Evolutionary conservation across 2,113 vertebrate genomes (phyloP).

Genomic region (Callochromis pleurospilus): DNA sequence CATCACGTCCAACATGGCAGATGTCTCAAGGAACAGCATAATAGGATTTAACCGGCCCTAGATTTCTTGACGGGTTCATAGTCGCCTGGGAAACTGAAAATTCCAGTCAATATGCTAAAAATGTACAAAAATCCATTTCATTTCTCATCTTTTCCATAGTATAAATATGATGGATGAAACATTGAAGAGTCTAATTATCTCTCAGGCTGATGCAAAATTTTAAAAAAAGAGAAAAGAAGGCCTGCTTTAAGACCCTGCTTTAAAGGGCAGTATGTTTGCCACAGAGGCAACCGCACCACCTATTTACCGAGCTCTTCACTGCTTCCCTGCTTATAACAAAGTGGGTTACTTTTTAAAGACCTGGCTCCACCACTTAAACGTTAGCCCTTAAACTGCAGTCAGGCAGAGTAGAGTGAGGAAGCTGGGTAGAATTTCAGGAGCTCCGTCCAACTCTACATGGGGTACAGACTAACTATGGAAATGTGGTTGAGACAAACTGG

Average conservation of each 20-base stretch:
- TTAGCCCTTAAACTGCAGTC: constrained; percentile 19
- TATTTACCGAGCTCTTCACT: neutral
- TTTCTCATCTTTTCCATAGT: neutral
- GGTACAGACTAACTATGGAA: constrained; percentile 30
- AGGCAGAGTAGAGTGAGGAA: neutral
- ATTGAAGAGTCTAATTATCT: neutral
- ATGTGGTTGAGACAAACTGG: constrained; percentile 21
- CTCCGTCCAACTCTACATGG: constrained; percentile 9
- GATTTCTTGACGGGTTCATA: neutral
- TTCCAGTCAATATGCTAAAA: neutral
- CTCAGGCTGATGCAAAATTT: neutral
- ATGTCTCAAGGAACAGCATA: neutral
- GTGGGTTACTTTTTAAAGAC: constrained; percentile 42
- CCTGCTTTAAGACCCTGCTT: neutral
- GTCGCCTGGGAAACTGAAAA: neutral
- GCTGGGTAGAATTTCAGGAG: constrained; percentile 25
- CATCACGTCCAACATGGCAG: neutral
- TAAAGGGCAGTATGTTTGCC: neutral
- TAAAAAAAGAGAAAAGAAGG: neutral
- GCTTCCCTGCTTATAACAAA: constrained; percentile 6
- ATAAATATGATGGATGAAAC: neutral
- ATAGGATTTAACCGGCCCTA: neutral
- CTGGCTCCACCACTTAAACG: constrained; percentile 17
- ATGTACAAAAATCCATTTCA: neutral
- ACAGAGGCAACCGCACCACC: neutral